A percentile compares a stretch with the other conserved stretches of the same genome.
Conservation (phyloP, 2,888 invertebrate genomes). For the Melanargia galathea region DNA sequence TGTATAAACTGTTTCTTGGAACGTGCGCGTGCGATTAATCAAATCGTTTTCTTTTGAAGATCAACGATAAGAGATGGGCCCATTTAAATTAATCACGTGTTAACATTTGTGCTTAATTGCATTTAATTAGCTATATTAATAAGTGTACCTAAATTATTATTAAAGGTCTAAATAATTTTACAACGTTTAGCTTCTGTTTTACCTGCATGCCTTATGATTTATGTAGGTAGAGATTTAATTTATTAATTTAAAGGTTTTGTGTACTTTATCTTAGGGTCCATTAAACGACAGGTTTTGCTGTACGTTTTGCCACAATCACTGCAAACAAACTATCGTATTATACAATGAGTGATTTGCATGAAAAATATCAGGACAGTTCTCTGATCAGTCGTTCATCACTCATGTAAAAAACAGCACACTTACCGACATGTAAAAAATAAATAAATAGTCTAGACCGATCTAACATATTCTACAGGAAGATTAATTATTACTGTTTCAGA, state of each 20-base stretch:
- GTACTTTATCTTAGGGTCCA: too few species aligned
- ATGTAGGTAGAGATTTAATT: too few species aligned
- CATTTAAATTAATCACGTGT: conserved; percentile 38
- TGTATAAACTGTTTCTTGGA: conserved; percentile 55
- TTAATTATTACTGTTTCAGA: conserved; percentile 18
- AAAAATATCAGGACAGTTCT: too few species aligned
- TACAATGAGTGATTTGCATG: too few species aligned
- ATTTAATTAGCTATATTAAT: conserved; percentile 31
- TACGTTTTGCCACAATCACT: too few species aligned
- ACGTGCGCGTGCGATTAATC: conserved; percentile 68
- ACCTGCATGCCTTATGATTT: background rate
- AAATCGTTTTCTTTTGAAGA: conserved; percentile 59
- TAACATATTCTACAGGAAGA: conserved; percentile 1
- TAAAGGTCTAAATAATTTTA: background rate
- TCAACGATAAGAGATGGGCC: conserved; percentile 38
- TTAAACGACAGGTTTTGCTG: too few species aligned
- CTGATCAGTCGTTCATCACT: too few species aligned
- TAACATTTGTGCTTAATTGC: conserved; percentile 36
- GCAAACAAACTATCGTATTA: too few species aligned
- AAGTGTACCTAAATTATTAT: conserved; percentile 7
- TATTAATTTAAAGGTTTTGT: too few species aligned
- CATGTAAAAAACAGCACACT: too few species aligned
- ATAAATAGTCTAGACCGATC: background rate
- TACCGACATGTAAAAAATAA: background rate
- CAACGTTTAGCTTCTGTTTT: background rate